A percentile compares a stretch with the other conserved stretches of the same genome.
Conservation (phyloP, 2,113 vertebrate species). For the Lycaon pictus region DNA sequence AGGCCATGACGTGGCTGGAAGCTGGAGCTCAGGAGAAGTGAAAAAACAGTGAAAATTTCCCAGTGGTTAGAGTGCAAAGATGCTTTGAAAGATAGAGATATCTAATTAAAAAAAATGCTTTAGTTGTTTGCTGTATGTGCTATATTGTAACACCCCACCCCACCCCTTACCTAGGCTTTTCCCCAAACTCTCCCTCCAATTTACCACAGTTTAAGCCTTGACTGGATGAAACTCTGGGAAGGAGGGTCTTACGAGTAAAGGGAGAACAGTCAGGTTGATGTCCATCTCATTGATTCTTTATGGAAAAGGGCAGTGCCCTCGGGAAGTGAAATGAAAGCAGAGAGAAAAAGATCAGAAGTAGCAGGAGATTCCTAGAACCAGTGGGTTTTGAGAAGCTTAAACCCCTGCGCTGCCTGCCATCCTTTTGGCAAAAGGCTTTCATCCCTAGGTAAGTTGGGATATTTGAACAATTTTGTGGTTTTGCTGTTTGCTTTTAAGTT, state of each 20-base stretch:
- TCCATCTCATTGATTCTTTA: neutral
- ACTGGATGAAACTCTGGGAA: neutral
- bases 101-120: neutral
- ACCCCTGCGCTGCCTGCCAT: neutral
- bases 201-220: neutral
- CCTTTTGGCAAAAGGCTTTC: neutral
- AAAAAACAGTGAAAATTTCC: slow-evolving; percentile 10
- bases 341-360: neutral
- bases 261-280: neutral
- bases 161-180: neutral
- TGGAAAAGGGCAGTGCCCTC: neutral
- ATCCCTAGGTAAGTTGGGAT: neutral
- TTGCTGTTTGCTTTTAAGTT: neutral
- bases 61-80: slow-evolving; percentile 27
- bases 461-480: neutral
- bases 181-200: neutral
- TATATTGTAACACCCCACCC: neutral
- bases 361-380: neutral
- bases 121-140: neutral
- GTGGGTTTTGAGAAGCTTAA: neutral
- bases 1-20: neutral
- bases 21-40: neutral
- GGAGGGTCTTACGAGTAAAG: neutral
- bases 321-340: slow-evolving; percentile 3
- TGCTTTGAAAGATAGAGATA: neutral